These are phyloP conservation scores for Rafetus swinhoei DNA, from an alignment of 2,113 vertebrate genomes.

Conservation along the genomic window DNA sequence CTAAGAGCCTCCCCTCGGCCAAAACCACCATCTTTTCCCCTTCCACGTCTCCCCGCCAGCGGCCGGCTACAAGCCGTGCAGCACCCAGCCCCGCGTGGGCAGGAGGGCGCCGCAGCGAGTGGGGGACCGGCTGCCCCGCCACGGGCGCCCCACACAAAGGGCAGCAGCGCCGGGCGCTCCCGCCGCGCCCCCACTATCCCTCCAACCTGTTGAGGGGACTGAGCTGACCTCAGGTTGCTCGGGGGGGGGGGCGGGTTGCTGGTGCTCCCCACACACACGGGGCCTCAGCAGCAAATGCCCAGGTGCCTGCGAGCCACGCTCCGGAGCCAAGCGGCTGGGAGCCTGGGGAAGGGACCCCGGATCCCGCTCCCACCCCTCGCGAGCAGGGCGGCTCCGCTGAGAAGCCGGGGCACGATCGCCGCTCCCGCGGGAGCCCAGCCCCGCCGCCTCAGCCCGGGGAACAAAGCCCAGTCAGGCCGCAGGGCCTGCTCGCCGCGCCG, in stretches of 20 bases:
- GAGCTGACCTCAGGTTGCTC: no score
- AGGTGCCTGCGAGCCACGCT: no score
- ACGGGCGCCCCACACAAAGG: not conserved
- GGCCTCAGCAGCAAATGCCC: not conserved
- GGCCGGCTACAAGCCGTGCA: not conserved
- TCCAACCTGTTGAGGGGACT: not conserved
- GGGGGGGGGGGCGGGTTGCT: no score
- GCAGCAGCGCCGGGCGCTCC: not conserved
- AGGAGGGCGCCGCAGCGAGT: not conserved
- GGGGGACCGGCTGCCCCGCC: not conserved
- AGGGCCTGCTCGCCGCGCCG: not conserved
- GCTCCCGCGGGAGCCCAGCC: not conserved
- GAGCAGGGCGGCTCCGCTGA: no score
- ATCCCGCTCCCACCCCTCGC: not conserved
- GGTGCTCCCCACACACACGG: no score
- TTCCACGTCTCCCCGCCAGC: not conserved
- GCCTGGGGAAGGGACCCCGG: no score
- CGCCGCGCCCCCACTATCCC: no score
- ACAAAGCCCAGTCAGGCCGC: constrained; percentile 44
- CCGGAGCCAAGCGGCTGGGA: no score
- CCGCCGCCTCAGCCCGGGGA: not conserved
- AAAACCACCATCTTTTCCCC: not conserved
- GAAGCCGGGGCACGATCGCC: not conserved
- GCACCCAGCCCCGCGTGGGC: no score
- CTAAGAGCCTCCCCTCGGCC: no score